Evolutionary conservation across 2,888 invertebrate species (phyloP), one percentile per base, ranked within the genome.

Genomic region (Hirtodrosophila alboralis): DNA sequence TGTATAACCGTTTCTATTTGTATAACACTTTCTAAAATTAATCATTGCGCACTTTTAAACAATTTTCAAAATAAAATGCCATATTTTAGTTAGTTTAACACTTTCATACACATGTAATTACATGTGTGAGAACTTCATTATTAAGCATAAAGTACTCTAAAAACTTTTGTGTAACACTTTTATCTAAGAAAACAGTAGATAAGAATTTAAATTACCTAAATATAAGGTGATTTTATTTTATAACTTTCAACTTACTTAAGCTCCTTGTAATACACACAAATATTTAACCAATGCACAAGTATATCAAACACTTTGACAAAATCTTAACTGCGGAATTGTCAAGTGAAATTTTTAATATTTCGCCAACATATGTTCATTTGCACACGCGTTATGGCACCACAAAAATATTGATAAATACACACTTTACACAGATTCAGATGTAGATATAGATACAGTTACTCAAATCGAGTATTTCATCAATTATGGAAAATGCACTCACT

Each of bases 281-380:
- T 57, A 64, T 51, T 49, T 64, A 3, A 16, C 1, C 30, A 57
- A 70, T 70, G 51, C 28, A 41, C 56, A 45, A 10, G 49, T 53
- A 36, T 49, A 43, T 58, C 1, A 9, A 7, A 12, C 38, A 45
- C 36, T 37, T 31, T n/a, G n/a, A n/a, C n/a, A n/a, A n/a, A n/a
- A n/a, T n/a, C n/a, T 18, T 9, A 18, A 7, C 1, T 1, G 2
- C 5, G 4, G 5, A 9, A 18, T 43, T 33, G 33, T 34, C 14
- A 48, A 36, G 9, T 34, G 34, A 45, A 38, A 9, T 56, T 49
- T 56, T 49, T 14, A 6, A 4, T 9, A 54, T 52, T 33, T 12
- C n/a, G 27, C 16, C 27, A 67, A 33, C 67, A 73, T 73, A 70
- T 67, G 70, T 18, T 52, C 34, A 49, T 7, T 60, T 37, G 45